Base-by-base conservation (phyloP, 1,140 invertebrate species). In the Reticulitermes speratus region DNA sequence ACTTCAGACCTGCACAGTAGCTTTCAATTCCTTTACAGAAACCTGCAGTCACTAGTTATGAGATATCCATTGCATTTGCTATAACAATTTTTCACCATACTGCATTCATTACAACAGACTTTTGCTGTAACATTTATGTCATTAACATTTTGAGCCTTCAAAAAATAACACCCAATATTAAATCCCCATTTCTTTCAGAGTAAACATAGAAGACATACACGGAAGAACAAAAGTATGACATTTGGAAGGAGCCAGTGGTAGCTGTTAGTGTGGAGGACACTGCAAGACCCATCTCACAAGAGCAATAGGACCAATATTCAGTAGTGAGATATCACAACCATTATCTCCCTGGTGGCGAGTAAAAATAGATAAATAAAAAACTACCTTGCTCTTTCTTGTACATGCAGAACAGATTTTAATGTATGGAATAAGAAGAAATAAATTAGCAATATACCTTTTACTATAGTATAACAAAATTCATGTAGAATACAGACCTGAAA, bases 401-500 rank as follows among this genome's bases (percentile, higher is more conserved):
- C 65, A 75, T 65, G 19, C 59, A 23, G 14, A n/a, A 19, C 7
- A 8, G n/a, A 30, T 75, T 75, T 75, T 75, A n/a, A 75, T 75
- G 16, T 75, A 75, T 16, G 6, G n/a, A 75, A 75, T 75, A 75
- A 75, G n/a, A 30, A n/a, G 59, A 65, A 7, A 75, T 30, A 75
- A 25, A 6, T 14, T 30, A 30, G 25, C 25, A 30, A 30, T 75
- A 75, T 75, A 75, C 3, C 9, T 75, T 75, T 75, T 75, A 75
- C 5, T 75, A 30, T 25, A 75, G 65, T 75, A 75, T 75, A 75
- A 75, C 65, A 75, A 75, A 75, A 75, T 75, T 75, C 65, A 75
- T 25, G n/a, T 75, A 25, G 65, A 75, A 75, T 75, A 75, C 5
- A 25, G n/a, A 75, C n/a, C 65, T 75, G 65, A 75, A 75, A 75